phyloP scores from a whole-genome alignment of 2,888 invertebrate genomes.

The Papilio demoleus region DNA sequence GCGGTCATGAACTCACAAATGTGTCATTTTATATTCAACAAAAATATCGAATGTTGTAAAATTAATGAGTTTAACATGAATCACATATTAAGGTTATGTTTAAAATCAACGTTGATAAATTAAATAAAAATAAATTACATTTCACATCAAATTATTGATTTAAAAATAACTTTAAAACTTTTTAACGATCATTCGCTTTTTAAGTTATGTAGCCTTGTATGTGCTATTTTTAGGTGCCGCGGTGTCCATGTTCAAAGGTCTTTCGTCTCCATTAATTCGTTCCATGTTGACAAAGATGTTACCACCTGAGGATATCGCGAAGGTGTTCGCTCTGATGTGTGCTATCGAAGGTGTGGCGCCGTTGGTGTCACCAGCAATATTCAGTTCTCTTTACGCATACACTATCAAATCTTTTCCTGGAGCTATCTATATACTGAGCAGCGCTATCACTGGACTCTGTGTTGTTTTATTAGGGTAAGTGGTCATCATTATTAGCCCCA shows the following conservation, averaged over 20 bases:
- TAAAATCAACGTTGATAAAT: constrained; percentile 12
- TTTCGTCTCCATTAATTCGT: constrained; percentile 83
- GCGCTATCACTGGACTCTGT: constrained; percentile 71
- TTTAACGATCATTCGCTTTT: background rate
- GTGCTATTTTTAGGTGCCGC: constrained; percentile 72
- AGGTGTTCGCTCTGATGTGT: constrained; percentile 87
- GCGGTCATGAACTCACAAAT: constrained; percentile 11
- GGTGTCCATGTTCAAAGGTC: constrained; percentile 77
- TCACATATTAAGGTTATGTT: background rate
- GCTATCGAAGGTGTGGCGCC: constrained; percentile 86
- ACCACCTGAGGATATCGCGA: constrained; percentile 85
- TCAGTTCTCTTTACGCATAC: constrained; percentile 85
- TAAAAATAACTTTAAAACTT: no score
- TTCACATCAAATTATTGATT: no score
- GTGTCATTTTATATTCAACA: background rate
- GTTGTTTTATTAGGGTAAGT: constrained; percentile 81
- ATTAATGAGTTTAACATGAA: background rate
- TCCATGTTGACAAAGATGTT: constrained; percentile 85
- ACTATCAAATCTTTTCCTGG: constrained; percentile 84
- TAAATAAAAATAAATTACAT: no score
- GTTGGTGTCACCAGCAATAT: constrained; percentile 85
- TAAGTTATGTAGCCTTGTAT: background rate
- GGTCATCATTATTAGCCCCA: background rate
- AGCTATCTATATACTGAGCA: constrained; percentile 83
- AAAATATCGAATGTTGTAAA: background rate